These are phyloP conservation scores for Actenoides lindsayi DNA, from an alignment of 2,113 vertebrate species.

Conservation along the genomic window DNA sequence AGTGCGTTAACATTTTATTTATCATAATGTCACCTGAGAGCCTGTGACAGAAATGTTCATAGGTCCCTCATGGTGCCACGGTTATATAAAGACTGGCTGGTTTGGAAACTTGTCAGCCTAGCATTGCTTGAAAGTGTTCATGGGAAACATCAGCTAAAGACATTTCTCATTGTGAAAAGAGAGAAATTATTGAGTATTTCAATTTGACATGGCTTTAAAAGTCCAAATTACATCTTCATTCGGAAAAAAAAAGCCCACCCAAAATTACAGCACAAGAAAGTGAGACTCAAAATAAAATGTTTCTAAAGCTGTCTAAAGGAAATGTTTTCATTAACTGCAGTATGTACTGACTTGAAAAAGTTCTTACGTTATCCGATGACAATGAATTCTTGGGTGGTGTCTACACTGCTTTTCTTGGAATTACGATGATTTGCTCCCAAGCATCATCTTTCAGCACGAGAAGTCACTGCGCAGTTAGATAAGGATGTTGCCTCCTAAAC, in stretches of 20 bases:
- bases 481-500: conserved; percentile 7
- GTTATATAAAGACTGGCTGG: neutral
- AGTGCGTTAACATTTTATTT: neutral
- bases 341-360: neutral
- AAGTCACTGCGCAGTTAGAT: neutral
- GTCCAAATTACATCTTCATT: neutral
- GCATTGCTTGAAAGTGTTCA: neutral
- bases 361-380: neutral
- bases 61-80: neutral
- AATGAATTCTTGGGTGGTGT: neutral
- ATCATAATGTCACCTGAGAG: fast-evolving
- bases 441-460: neutral
- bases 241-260: neutral
- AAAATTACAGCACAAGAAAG: neutral
- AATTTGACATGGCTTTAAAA: neutral
- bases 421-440: neutral
- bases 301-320: neutral
- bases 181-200: neutral
- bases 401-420: neutral
- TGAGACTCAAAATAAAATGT: neutral
- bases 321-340: neutral
- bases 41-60: fast-evolving
- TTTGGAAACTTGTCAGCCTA: neutral
- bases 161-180: neutral
- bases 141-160: neutral